Evolutionary conservation across 2,797 vertebrate genomes (phyloP).

Genomic region (Spea hammondii): DNA sequence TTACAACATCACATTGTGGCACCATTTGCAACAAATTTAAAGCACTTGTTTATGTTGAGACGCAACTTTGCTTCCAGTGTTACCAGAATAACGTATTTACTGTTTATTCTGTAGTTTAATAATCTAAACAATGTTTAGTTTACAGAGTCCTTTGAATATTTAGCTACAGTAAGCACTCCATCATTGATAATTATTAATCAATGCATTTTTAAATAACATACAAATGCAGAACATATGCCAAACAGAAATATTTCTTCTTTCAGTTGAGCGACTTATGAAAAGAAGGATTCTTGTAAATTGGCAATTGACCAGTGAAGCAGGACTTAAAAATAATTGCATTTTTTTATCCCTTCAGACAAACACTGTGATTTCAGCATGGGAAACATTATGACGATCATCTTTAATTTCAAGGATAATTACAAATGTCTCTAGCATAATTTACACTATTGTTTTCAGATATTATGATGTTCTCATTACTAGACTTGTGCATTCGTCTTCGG

Average conservation of each 20-base stretch:
- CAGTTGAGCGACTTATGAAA: background rate
- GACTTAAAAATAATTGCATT: constrained; percentile 36
- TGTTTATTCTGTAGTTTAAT: no score
- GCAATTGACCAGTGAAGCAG: constrained; percentile 34
- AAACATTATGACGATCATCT: constrained; percentile 47
- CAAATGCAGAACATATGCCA: background rate
- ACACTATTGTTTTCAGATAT: constrained; percentile 43
- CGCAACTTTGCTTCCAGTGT: no score
- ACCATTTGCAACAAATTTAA: no score
- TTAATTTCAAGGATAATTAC: constrained; percentile 50
- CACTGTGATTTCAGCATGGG: constrained; percentile 27
- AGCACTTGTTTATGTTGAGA: no score
- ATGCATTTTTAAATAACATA: background rate
- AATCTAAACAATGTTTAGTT: no score
- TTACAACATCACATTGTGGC: no score
- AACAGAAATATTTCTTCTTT: background rate
- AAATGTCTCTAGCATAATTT: constrained; percentile 45
- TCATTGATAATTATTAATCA: background rate
- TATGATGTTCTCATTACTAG: constrained; percentile 43
- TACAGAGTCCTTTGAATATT: no score
- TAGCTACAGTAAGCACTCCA: no score
- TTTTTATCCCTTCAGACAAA: constrained; percentile 18
- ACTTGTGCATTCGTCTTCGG: no score
- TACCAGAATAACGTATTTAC: no score
- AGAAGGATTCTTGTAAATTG: constrained; percentile 25